Conservation (phyloP, 2,797 vertebrate genomes). For the Nannoperca obscura region DNA sequence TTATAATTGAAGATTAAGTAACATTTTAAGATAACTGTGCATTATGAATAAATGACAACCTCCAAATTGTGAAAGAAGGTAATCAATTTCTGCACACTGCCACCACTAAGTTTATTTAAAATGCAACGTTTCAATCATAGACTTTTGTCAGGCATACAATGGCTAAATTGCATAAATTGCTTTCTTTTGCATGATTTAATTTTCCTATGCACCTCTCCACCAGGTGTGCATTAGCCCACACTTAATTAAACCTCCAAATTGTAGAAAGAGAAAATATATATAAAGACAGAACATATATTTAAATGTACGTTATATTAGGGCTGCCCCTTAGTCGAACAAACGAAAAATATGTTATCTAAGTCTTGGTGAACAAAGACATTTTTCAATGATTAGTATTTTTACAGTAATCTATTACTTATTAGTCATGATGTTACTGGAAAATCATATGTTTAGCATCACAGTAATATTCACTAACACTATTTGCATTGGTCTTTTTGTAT, state of each 20-base stretch:
- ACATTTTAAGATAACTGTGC: neutral
- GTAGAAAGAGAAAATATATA: neutral
- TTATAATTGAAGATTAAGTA: neutral
- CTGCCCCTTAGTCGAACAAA: neutral
- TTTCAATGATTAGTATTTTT: slow-evolving; percentile 1
- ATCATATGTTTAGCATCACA: neutral
- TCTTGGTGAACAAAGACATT: neutral
- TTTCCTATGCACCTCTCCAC: neutral
- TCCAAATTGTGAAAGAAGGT: neutral
- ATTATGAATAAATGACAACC: neutral
- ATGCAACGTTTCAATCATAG: neutral
- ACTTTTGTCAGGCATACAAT: neutral
- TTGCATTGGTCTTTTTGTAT: neutral
- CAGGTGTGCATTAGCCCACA: neutral
- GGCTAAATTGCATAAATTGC: neutral
- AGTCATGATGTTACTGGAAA: slow-evolving; percentile 1
- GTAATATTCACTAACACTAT: neutral
- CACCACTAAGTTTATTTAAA: neutral
- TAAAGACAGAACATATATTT: neutral
- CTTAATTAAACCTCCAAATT: slow-evolving; percentile 5
- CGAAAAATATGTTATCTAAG: neutral
- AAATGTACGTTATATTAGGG: neutral
- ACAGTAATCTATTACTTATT: neutral
- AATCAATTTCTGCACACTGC: neutral
- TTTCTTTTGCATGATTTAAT: neutral